Base-by-base conservation (phyloP, 2,797 vertebrate genomes). In the Macropodus opercularis region DNA sequence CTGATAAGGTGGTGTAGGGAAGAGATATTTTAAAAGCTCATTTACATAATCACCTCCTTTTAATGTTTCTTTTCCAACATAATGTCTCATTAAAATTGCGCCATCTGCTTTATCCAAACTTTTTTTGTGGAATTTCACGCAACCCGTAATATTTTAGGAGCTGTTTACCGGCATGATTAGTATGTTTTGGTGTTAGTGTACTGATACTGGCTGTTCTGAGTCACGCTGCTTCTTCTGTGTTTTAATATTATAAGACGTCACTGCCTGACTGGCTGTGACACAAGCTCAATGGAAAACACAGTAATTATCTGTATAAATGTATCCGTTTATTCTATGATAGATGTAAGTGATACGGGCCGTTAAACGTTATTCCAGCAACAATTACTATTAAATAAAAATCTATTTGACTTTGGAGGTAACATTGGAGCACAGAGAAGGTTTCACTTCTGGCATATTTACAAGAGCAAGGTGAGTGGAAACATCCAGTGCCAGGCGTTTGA, bases 401-500 rank as follows among this genome's bases (percentile, higher is more conserved):
- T n/a, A n/a, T n/a, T 56, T 70, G 15, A 67, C 51, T 78, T 75
- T 52, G 46, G 18, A 49, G 65, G 22, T 31, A 56, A 17, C 12
- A 15, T 8, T 61, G 21, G 12, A 24, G 41, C 36, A 46, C 17
- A 44, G 63, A 52, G 38, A 36, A 65, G 27, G 17, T 68, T 71
- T 57, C 48, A 36, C 43, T 67, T 34, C 52, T 83, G 81, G 64
- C 69, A 69, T 67, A 69, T 85, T 87, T 72, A 83, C 68, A 70
- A 76, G 52, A 34, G 22, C 42, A 55, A 65, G 64, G 67, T 72
- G 64, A 63, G 49, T 49, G 57, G 55, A 58, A 73, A 41, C 48
- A 50, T 67, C 43, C 17, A 31, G 38, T 77, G 72, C 69, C 55
- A 82, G 66, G 48, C 17, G 52, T 81, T 67, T 70, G 72, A 84